A percentile compares a stretch with the other conserved stretches of the same genome.
Evolutionary conservation across 2,888 invertebrate species (phyloP).

Genomic region (Acrocyrtus sp.): DNA sequence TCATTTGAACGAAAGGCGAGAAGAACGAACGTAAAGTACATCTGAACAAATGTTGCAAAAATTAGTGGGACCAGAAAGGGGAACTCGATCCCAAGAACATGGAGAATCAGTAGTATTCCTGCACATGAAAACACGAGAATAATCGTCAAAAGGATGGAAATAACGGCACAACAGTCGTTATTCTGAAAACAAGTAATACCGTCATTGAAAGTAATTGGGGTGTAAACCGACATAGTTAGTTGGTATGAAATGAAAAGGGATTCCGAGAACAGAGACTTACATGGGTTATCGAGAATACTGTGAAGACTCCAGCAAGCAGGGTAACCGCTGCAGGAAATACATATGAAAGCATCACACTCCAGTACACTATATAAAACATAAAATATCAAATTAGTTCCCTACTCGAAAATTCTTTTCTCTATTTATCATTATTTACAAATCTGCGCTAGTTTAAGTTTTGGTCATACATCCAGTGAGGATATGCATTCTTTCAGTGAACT

Average conservation of each 20-base stretch:
- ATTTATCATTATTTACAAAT: background rate
- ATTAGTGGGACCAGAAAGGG: slow-evolving; percentile 30
- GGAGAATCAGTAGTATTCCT: slow-evolving; percentile 27
- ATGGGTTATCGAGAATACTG: slow-evolving; percentile 15
- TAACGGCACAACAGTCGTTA: slow-evolving; percentile 26
- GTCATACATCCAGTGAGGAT: slow-evolving; percentile 28
- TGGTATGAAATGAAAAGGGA: background rate
- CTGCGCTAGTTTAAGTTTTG: background rate
- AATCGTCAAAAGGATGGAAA: slow-evolving; percentile 10
- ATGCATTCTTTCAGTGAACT: slow-evolving; percentile 12
- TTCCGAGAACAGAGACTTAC: slow-evolving; percentile 1
- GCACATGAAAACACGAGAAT: slow-evolving; percentile 25
- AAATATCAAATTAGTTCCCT: background rate
- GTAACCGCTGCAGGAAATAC: slow-evolving; percentile 23
- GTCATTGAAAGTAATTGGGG: too few species aligned
- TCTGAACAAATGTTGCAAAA: slow-evolving; percentile 10
- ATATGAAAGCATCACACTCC: slow-evolving; percentile 29
- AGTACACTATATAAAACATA: slow-evolving; percentile 20
- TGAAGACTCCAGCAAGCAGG: slow-evolving; percentile 9
- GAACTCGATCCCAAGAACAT: slow-evolving; percentile 20
- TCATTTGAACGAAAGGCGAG: slow-evolving; percentile 18
- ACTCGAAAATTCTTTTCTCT: background rate
- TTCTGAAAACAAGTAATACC: slow-evolving; percentile 20
- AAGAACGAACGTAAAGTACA: slow-evolving; percentile 17
- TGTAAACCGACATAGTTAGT: too few species aligned